phyloP scores from a whole-genome alignment of 2,888 invertebrate species.

The Bombylius major region DNA sequence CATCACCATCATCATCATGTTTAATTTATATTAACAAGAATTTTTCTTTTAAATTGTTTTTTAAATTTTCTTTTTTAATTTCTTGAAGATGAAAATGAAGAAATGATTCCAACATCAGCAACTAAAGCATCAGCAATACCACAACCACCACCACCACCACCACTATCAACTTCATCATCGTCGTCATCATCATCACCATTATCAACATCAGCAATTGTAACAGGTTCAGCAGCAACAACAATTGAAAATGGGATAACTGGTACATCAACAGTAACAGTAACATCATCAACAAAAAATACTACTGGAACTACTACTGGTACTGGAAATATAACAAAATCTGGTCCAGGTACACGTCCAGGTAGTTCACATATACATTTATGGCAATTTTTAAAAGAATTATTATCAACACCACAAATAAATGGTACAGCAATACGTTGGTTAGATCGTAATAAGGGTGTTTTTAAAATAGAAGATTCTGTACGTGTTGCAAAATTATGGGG shows the following conservation, averaged over 20 bases:
- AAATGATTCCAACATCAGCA: constrained; percentile 24
- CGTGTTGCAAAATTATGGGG: constrained; percentile 98
- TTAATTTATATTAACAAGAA: neutral
- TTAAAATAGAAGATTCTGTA: constrained; percentile 98
- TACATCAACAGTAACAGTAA: neutral
- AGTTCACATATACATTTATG: constrained; percentile 94
- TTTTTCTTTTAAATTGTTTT: neutral
- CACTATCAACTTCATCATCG: neutral
- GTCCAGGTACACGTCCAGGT: constrained; percentile 36
- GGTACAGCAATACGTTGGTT: constrained; percentile 96
- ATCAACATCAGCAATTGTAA: neutral
- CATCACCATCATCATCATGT: too few species aligned
- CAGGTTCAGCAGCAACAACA: neutral
- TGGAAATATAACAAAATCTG: neutral
- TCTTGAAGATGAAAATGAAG: constrained; percentile 39
- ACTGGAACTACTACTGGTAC: constrained; percentile 6
- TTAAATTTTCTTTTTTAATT: constrained; percentile 12
- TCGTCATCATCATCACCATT: neutral
- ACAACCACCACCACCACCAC: neutral
- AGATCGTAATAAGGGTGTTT: constrained; percentile 86
- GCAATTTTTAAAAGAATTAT: constrained; percentile 95
- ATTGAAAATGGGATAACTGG: neutral
- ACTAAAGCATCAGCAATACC: constrained; percentile 25
- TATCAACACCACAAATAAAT: constrained; percentile 76
- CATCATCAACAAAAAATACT: neutral